Conservation (phyloP, 2,113 vertebrate genomes). For the Oostethus manadensis region DNA sequence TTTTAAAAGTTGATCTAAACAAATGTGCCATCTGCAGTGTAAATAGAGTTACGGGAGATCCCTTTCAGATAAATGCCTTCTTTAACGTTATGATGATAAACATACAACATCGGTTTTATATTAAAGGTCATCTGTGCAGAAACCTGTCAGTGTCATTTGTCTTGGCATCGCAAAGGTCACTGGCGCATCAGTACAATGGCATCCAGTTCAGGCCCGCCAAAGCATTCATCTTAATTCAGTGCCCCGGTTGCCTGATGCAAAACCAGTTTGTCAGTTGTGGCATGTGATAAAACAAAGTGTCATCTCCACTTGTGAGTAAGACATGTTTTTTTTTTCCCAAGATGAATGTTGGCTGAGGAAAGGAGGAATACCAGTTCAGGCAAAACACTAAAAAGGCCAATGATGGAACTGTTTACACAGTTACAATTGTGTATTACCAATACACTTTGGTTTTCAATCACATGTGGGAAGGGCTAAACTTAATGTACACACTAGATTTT, state of each 20-base stretch:
- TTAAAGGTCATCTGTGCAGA: conserved; percentile 19
- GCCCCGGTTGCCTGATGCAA: conserved; percentile 5
- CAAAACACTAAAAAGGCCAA: too few relatives aligned
- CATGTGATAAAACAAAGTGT: conserved; percentile 25
- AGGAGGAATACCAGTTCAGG: conserved; percentile 9
- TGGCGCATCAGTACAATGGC: conserved; percentile 23
- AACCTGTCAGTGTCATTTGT: conserved; percentile 12
- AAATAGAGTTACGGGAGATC: background rate
- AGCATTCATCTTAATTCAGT: conserved; percentile 17
- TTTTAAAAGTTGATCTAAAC: background rate
- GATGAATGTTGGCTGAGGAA: conserved; percentile 38
- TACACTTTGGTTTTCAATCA: too few relatives aligned
- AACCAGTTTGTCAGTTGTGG: conserved; percentile 28
- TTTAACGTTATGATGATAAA: conserved; percentile 2
- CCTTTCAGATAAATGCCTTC: background rate
- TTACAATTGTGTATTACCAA: too few relatives aligned
- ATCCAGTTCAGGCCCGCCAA: conserved; percentile 18
- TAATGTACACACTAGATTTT: too few relatives aligned
- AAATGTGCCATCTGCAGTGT: background rate
- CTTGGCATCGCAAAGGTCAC: conserved; percentile 29
- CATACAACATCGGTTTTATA: background rate
- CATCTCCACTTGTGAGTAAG: conserved; percentile 31
- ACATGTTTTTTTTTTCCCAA: conserved; percentile 26
- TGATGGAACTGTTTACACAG: too few relatives aligned
- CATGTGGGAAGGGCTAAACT: too few relatives aligned